Base-by-base conservation (phyloP, 2,797 vertebrate genomes). In the Ciconia nigra region DNA sequence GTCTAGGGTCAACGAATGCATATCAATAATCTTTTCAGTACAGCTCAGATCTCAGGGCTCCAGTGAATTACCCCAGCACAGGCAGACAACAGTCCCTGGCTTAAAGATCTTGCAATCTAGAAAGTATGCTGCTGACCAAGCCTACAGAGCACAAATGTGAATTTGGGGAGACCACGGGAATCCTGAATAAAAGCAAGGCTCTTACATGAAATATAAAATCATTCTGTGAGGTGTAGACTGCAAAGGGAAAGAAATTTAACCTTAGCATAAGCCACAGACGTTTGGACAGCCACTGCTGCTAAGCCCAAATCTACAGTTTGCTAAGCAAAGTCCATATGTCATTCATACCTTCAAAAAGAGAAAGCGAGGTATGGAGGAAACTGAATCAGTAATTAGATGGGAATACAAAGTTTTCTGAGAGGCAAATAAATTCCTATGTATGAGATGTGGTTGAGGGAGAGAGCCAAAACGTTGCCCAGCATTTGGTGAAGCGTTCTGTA, bases 321-420 rank as follows among this genome's bases (percentile, higher is more conserved):
- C 77, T 79, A 41, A 76, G 91, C 35, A 76, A 91, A 65, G 25
- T 51, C 82, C 13, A 2, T 65, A 29, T 71, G 46, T 51, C 61
- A 67, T 54, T 51, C 61, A 67, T 54, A 80, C 70, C 29, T 84
- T 94, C 59, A 89, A 67, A 88, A 91, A 89, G 71, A 95, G 78
- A 96, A 90, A 87, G 29, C 1, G 3, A 95, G 81, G 77, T 55
- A 94, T 78, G 78, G 54, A 90, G 52, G 71, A 96, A 96, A 93
- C 47, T 52, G 51, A 83, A 87, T 41, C 25, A 67, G 77, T 39
- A 85, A 92, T 89, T 83, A 91, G 22, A 78, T 33, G 54, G 67
- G 74, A 83, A 93, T 83, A 90, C 39, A 42, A 54, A 72, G 37
- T 78, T 89, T 92, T 89, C 59, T 85, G 83, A 96, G 91, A 84